Evolutionary conservation across 2,888 invertebrate species (phyloP).

Genomic region (Brachynemurus nebulosus): DNA sequence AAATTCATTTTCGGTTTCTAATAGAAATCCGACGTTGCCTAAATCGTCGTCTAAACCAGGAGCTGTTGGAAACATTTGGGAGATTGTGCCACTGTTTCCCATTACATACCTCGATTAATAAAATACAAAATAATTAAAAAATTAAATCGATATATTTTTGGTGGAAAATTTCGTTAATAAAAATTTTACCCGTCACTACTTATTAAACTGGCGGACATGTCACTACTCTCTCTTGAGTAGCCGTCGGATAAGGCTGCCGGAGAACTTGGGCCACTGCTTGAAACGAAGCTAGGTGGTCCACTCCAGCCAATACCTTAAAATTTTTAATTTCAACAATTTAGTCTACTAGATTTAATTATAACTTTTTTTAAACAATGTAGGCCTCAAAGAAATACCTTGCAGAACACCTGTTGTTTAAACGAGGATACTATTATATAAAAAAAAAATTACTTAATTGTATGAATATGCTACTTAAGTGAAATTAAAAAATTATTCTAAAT

Average conservation of each 20-base stretch:
- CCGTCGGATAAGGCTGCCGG: constrained; percentile 53
- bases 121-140: constrained; percentile 11
- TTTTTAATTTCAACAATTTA: no score
- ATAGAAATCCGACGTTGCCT: constrained; percentile 33
- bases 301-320: constrained; percentile 55
- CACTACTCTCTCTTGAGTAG: constrained; percentile 42
- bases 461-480: no score
- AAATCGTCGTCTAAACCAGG: constrained; percentile 40
- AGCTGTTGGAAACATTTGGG: constrained; percentile 39
- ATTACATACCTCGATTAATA: constrained; percentile 5
- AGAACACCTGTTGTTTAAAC: not conserved
- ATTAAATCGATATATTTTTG: not conserved
- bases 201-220: constrained; percentile 46
- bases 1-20: constrained; percentile 26
- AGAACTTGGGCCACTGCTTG: constrained; percentile 67
- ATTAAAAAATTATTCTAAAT: no score
- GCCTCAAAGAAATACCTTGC: not conserved
- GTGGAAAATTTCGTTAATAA: not conserved
- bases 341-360: not conserved
- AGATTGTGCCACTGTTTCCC: constrained; percentile 2
- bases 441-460: no score
- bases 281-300: constrained; percentile 71
- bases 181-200: constrained; percentile 44
- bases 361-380: not conserved
- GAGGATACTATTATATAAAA: not conserved